phyloP scores from a whole-genome alignment of 30 jellyfish, hydroid and myxozoan species.

The Phacellophora camtschatica region DNA sequence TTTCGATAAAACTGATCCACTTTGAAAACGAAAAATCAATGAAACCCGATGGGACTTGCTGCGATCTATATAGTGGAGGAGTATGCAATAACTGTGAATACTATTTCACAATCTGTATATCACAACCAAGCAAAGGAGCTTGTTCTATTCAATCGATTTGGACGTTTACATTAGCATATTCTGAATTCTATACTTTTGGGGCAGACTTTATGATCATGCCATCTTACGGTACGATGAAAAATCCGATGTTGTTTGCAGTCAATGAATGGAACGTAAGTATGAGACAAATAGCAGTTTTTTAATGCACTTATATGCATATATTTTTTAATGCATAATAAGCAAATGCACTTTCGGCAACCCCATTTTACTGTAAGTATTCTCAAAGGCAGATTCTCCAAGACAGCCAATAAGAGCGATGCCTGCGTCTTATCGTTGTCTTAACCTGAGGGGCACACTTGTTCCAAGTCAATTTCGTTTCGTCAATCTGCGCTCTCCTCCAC shows the following conservation, averaged over 20 bases:
- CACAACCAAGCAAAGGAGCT: background rate
- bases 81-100: slow-evolving; percentile 13
- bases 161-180: background rate
- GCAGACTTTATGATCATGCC: background rate
- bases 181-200: background rate
- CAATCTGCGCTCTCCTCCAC: too few relatives aligned
- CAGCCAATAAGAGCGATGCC: too few relatives aligned
- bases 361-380: too few relatives aligned
- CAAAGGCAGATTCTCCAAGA: too few relatives aligned
- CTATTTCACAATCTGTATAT: slow-evolving; percentile 1
- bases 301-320: too few relatives aligned
- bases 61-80: background rate
- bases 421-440: too few relatives aligned
- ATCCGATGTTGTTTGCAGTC: background rate
- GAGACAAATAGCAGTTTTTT: too few relatives aligned
- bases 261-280: slow-evolving; percentile 25
- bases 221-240: background rate
- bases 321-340: too few relatives aligned
- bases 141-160: background rate
- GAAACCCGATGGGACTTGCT: slow-evolving; percentile 23
- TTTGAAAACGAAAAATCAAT: slow-evolving; percentile 1
- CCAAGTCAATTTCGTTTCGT: too few relatives aligned
- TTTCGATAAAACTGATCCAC: slow-evolving; percentile 5
- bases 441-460: too few relatives aligned
- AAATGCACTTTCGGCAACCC: too few relatives aligned